Evolutionary conservation across 1,140 invertebrate genomes (phyloP).

Genomic region (Dendroctonus ponderosae): DNA sequence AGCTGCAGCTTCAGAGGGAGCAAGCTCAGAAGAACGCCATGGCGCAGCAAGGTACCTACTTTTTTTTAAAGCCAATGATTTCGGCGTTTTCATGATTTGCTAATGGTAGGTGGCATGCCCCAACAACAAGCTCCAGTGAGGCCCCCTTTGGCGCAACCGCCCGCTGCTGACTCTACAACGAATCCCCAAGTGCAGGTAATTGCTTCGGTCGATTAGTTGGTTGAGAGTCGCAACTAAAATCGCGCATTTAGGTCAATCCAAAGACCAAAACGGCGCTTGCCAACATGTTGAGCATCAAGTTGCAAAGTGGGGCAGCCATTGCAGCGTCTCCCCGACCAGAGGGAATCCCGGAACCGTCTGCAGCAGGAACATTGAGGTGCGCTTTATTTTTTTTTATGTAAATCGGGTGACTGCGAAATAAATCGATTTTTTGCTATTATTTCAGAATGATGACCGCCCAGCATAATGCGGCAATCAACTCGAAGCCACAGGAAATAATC

Average conservation of each 20-base stretch:
- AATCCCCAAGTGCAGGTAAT: slow-evolving; percentile 38
- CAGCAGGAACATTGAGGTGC: slow-evolving; percentile 66
- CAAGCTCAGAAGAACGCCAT: slow-evolving; percentile 48
- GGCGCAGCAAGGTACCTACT: slow-evolving; percentile 20
- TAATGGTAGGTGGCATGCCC: slow-evolving; percentile 15
- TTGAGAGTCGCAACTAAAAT: background rate
- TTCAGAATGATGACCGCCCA: slow-evolving; percentile 75
- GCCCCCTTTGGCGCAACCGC: slow-evolving; percentile 38
- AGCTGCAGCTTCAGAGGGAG: slow-evolving; percentile 58
- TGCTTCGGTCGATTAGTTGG: slow-evolving; percentile 52
- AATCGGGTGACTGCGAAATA: too few relatives aligned
- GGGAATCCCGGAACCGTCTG: slow-evolving; percentile 60
- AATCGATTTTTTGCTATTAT: too few relatives aligned
- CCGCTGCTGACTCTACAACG: slow-evolving; percentile 41
- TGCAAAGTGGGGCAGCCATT: slow-evolving; percentile 55
- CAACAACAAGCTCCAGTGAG: slow-evolving; percentile 38
- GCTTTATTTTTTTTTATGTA: background rate
- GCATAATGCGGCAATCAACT: slow-evolving; percentile 62
- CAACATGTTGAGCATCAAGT: slow-evolving; percentile 87
- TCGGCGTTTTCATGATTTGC: background rate
- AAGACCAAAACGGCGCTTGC: slow-evolving; percentile 95
- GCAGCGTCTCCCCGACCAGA: slow-evolving; percentile 41
- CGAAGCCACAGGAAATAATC: slow-evolving; percentile 50
- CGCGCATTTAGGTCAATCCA: slow-evolving; percentile 60
- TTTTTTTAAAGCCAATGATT: slow-evolving; percentile 7